Evolutionary conservation across 1,140 invertebrate genomes (phyloP).

Genomic region (Gerris buenoi): DNA sequence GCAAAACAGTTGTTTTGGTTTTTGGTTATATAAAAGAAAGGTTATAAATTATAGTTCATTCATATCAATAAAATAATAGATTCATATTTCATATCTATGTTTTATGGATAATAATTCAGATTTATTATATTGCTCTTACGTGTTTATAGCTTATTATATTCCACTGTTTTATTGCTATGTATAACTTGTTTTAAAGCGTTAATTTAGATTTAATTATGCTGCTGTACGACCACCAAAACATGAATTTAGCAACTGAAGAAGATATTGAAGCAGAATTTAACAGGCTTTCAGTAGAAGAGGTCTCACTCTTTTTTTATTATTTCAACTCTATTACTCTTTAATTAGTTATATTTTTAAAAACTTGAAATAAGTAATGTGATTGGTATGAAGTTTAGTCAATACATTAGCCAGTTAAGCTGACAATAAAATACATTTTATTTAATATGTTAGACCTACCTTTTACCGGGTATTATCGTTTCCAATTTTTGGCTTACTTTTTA

Average conservation of each 20-base stretch:
- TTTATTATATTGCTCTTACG: neutral
- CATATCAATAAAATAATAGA: no score
- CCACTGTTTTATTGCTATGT: neutral
- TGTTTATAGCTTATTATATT: neutral
- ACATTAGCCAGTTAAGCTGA: neutral
- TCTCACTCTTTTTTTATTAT: neutral
- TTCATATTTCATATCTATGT: no score
- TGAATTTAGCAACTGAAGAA: neutral
- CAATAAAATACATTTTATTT: neutral
- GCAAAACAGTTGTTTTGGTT: no score
- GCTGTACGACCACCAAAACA: neutral
- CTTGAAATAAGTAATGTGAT: neutral
- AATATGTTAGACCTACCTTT: neutral
- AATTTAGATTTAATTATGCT: neutral
- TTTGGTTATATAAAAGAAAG: no score
- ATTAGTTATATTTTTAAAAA: no score
- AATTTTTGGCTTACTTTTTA: no score
- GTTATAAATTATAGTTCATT: no score
- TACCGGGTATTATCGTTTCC: no score
- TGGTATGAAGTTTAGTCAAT: neutral
- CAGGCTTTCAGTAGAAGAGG: neutral
- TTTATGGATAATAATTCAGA: no score
- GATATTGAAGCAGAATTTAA: neutral
- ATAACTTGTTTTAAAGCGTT: neutral
- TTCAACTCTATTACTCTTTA: no score